phyloP scores from a whole-genome alignment of 2,888 invertebrate genomes.

The Polydrusus pterygomalis region DNA sequence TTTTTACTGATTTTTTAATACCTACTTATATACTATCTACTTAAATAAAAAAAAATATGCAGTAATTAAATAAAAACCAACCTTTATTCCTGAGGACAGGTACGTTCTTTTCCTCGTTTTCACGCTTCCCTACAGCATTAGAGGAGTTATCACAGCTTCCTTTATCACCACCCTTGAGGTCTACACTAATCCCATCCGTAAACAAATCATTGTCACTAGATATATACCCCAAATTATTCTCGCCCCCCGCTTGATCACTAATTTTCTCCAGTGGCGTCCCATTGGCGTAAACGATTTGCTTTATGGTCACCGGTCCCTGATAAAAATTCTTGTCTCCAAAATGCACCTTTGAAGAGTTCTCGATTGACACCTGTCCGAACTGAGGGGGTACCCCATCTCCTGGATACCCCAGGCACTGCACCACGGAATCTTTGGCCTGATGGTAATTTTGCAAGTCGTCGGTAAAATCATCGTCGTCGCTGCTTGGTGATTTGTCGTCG shows the following conservation, averaged over 20 bases:
- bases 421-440: slow-evolving; percentile 13
- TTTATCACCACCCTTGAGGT: slow-evolving; percentile 13
- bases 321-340: slow-evolving; percentile 86
- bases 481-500: not conserved
- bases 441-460: not conserved
- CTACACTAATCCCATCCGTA: not conserved
- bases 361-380: slow-evolving; percentile 74
- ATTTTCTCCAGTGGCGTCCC: slow-evolving; percentile 32
- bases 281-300: slow-evolving; percentile 78
- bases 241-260: not conserved
- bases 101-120: not conserved
- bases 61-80: not conserved
- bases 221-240: slow-evolving; percentile 35
- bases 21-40: too few relatives aligned
- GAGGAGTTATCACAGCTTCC: slow-evolving; percentile 9
- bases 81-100: slow-evolving; percentile 1
- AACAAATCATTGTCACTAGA: not conserved
- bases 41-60: not conserved
- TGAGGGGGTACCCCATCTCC: slow-evolving; percentile 3
- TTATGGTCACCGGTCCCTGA: slow-evolving; percentile 86
- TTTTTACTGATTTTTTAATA: too few relatives aligned
- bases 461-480: slow-evolving; percentile 16
- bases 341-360: slow-evolving; percentile 82
- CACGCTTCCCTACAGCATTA: not conserved
- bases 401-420: slow-evolving; percentile 28